A percentile compares a stretch with the other conserved stretches of the same genome.
Conservation (phyloP, 2,797 vertebrate species). For the Thunnus albacares region DNA sequence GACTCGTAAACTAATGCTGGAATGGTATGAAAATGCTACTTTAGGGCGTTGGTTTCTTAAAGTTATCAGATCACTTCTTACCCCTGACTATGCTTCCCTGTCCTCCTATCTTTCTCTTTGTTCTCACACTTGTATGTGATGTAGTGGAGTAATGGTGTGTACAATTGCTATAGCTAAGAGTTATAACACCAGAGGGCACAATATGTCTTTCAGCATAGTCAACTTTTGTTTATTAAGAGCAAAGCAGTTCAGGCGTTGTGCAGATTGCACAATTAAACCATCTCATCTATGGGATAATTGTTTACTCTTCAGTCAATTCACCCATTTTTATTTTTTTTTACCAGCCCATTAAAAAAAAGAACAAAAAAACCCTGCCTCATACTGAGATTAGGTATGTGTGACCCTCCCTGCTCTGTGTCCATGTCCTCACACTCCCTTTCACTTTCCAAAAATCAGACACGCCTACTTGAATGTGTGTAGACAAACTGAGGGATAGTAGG, state of each 20-base stretch:
- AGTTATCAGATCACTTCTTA: slow-evolving; percentile 13
- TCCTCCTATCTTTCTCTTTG: neutral
- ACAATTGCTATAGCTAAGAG: neutral
- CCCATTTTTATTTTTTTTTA: too few species aligned
- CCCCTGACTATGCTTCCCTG: slow-evolving; percentile 2
- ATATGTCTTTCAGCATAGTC: slow-evolving; percentile 18
- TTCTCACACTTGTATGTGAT: slow-evolving; percentile 10
- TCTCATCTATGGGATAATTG: too few species aligned
- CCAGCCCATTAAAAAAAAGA: neutral
- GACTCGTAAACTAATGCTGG: neutral
- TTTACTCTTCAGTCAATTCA: neutral
- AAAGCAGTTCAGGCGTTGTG: neutral
- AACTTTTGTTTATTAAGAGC: neutral
- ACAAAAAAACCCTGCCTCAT: neutral
- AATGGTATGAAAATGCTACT: slow-evolving; percentile 47
- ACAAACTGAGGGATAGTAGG: neutral
- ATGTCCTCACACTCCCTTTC: slow-evolving; percentile 49
- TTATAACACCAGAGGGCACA: slow-evolving; percentile 66
- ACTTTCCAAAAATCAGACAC: slow-evolving; percentile 51
- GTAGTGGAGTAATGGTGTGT: neutral
- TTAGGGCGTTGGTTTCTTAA: slow-evolving; percentile 50
- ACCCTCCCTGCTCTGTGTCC: slow-evolving; percentile 6
- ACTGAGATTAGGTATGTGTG: neutral
- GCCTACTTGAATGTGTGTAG: slow-evolving; percentile 21
- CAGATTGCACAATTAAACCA: neutral